Conservation (phyloP, 2,797 vertebrate genomes). For the Lacerta viridis region DNA sequence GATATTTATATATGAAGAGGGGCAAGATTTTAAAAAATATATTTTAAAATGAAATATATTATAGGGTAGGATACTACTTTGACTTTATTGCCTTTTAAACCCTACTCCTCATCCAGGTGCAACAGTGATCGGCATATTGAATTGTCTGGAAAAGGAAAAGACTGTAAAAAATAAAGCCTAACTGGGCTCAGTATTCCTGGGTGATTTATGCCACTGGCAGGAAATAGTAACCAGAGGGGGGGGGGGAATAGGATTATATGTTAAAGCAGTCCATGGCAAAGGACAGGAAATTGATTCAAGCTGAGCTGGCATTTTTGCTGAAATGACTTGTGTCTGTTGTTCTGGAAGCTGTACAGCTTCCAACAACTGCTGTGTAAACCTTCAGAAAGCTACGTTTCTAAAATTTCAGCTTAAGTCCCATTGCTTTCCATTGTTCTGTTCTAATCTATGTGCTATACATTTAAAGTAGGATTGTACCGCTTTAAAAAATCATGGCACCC, state of each 20-base stretch:
- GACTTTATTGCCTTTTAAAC: not conserved
- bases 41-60: not conserved
- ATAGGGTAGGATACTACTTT: not conserved
- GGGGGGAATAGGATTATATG: constrained; percentile 46
- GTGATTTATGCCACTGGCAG: constrained; percentile 44
- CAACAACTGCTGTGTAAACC: too few relatives aligned
- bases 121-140: not conserved
- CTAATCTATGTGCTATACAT: too few relatives aligned
- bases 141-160: not conserved
- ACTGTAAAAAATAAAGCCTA: constrained; percentile 13
- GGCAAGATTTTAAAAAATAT: not conserved
- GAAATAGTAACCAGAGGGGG: constrained; percentile 40
- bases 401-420: too few relatives aligned
- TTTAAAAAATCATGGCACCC: too few relatives aligned
- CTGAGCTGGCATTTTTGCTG: constrained; percentile 65
- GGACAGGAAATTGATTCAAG: constrained; percentile 67
- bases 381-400: too few relatives aligned
- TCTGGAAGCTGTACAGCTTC: not conserved
- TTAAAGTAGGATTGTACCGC: too few relatives aligned
- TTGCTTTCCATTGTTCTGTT: too few relatives aligned
- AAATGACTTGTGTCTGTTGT: constrained; percentile 45
- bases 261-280: constrained; percentile 54
- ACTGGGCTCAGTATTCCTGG: constrained; percentile 5
- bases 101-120: not conserved
- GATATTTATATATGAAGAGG: not conserved